Evolutionary conservation across 37 sponge, comb jelly and placozoan genomes (phyloP).

Genomic region (Eunapius fragilis): DNA sequence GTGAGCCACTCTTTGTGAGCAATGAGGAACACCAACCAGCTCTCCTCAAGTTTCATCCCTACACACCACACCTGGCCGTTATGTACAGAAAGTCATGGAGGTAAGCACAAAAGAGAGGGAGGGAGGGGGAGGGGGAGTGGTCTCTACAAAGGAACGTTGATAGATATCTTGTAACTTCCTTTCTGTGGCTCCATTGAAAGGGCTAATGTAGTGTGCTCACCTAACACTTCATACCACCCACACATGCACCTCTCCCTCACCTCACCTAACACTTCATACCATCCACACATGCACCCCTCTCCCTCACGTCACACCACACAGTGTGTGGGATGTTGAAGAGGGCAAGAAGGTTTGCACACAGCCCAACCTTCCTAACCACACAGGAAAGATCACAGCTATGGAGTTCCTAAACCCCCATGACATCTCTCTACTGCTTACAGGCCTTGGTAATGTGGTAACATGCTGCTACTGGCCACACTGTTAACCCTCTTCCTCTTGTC

Average conservation of each 20-base stretch:
- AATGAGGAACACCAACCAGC: conserved; percentile 69
- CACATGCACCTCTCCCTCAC: too few species aligned
- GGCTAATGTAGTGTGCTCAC: neutral
- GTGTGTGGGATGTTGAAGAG: conserved; percentile 75
- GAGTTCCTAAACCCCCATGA: conserved; percentile 90
- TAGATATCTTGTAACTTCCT: too few species aligned
- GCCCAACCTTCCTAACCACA: conserved; percentile 19
- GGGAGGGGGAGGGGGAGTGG: neutral
- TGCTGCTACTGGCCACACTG: neutral
- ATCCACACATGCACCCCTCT: neutral
- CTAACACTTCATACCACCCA: too few species aligned
- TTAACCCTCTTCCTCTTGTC: too few species aligned
- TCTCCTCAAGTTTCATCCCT: conserved; percentile 83
- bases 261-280: neutral
- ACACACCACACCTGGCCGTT: conserved; percentile 72
- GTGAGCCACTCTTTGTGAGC: conserved; percentile 85
- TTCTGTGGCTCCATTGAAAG: too few species aligned
- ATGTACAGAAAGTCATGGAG: conserved; percentile 66
- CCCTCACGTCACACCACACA: conserved; percentile 7
- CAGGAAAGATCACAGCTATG: conserved; percentile 60
- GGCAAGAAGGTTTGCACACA: conserved; percentile 32
- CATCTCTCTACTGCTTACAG: conserved; percentile 78
- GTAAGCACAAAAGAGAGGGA: conserved; percentile 17
- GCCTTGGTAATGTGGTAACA: too few species aligned
- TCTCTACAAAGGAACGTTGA: neutral